Base-by-base conservation (phyloP, 2,113 vertebrate genomes). In the Scopus umbretta region DNA sequence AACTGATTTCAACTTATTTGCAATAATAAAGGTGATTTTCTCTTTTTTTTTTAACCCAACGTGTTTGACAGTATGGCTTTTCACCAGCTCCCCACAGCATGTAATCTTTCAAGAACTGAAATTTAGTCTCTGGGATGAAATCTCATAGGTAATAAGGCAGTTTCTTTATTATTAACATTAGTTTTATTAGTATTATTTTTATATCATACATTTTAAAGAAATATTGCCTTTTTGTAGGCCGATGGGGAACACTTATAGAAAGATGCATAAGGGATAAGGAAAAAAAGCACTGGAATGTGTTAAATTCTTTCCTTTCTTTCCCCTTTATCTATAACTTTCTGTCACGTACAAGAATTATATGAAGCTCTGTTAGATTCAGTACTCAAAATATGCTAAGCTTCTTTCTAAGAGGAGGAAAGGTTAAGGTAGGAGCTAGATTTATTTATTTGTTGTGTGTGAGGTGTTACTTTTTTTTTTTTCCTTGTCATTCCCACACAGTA, bases 241-340 rank as follows among this genome's bases (percentile, higher is more conserved):
- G 23, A 79, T 80, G 16, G 30, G 13, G n/a, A 75, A n/a, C 19
- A 71, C 11, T 22, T 84, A 45, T 3, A 40, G 50, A 75, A 84
- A 85, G 55, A 86, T 16, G 4, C 27, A 62, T 5, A 32, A 18
- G 19, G 3, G 13, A 49, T 76, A 68, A 84, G 18, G 49, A 56
- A 30, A 78, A 76, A 80, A 42, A 45, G 0, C 12, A 67, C 4
- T 75, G 18, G 20, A 90, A 61, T 34, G 40, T 36, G 3, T 79
- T 13, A 7, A 3, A 45, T 58, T 52, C 19, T 90, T 85, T 50
- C 13, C 0, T 6, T 27, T 45, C 22, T 34, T 3, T 0, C 2
- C 8, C 8, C 7, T 16, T 80, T 66, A 36, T 58, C 34, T 65
- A 36, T 56, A 85, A 83, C 16, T 29, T 85, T 72, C 20, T 88